Percentiles rank a stretch among this genome's conserved stretches.
phyloP scores from a whole-genome alignment of 2,797 vertebrate species.

The Tamandua tetradactyla region DNA sequence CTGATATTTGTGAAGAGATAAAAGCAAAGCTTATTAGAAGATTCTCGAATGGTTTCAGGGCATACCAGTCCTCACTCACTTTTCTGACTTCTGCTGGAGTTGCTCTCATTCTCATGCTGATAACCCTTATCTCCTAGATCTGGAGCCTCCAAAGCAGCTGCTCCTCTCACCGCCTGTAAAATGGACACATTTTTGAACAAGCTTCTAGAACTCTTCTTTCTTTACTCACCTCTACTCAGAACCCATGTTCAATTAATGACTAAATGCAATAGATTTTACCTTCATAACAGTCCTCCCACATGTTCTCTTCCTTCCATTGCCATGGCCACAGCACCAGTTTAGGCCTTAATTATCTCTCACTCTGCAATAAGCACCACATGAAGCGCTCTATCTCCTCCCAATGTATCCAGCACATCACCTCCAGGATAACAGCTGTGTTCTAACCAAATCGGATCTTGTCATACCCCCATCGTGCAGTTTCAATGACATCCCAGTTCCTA shows the following conservation, averaged over 20 bases:
- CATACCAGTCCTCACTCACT: background rate
- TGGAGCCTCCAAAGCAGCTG: background rate
- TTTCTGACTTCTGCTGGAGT: background rate
- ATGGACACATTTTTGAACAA: no score
- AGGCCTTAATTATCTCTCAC: background rate
- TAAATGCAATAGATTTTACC: background rate
- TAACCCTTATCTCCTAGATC: background rate
- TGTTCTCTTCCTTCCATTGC: background rate
- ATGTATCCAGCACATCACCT: background rate
- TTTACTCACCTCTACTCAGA: background rate
- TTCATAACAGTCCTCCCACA: background rate
- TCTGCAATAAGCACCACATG: background rate
- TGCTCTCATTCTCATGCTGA: background rate
- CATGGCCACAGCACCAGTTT: background rate
- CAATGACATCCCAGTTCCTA: background rate
- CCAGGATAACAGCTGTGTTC: background rate
- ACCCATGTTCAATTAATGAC: background rate
- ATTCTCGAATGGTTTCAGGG: background rate
- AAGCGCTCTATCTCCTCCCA: background rate
- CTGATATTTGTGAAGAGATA: background rate
- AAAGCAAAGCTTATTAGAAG: background rate
- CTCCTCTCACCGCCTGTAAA: background rate
- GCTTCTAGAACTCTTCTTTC: background rate
- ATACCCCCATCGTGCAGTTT: background rate
- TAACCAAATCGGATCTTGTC: background rate